Evolutionary conservation across 2,888 invertebrate genomes (phyloP).

Genomic region (Drosophila meridionalis): DNA sequence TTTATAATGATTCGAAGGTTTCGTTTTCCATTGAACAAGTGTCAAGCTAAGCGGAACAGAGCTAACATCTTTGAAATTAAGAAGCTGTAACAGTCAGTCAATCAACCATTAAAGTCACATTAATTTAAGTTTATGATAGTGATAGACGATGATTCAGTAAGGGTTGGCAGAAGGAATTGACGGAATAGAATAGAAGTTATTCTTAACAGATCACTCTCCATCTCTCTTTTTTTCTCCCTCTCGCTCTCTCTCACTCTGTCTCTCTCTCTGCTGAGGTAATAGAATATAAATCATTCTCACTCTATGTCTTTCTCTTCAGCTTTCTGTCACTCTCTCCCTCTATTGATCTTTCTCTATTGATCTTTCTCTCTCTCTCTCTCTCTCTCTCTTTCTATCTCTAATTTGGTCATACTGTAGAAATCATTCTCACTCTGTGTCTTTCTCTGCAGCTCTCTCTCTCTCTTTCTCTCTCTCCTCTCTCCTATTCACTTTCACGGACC

Average conservation of each 20-base stretch:
- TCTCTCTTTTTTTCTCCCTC: too few species aligned
- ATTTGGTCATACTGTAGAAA: too few species aligned
- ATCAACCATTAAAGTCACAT: slow-evolving; percentile 6
- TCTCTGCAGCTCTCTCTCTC: background rate
- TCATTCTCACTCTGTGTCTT: too few species aligned
- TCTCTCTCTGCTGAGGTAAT: too few species aligned
- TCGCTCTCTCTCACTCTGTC: too few species aligned
- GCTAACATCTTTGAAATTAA: background rate
- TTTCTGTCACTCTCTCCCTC: too few species aligned
- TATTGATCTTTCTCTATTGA: too few species aligned
- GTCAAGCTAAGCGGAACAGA: slow-evolving; percentile 20
- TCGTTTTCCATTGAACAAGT: background rate
- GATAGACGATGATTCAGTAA: too few species aligned
- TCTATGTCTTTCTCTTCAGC: too few species aligned
- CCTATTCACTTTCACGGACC: background rate
- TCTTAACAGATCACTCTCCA: too few species aligned
- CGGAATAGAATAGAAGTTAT: background rate
- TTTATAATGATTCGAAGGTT: slow-evolving; percentile 29
- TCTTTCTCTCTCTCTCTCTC: background rate
- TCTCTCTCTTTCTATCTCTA: background rate
- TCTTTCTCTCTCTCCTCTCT: background rate
- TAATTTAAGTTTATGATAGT: background rate
- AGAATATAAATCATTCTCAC: too few species aligned
- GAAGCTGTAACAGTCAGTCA: background rate
- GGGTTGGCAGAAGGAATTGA: background rate